Conservation (phyloP, 2,113 vertebrate species). For the western clawed frog (Xenopus tropicalis) region DNA sequence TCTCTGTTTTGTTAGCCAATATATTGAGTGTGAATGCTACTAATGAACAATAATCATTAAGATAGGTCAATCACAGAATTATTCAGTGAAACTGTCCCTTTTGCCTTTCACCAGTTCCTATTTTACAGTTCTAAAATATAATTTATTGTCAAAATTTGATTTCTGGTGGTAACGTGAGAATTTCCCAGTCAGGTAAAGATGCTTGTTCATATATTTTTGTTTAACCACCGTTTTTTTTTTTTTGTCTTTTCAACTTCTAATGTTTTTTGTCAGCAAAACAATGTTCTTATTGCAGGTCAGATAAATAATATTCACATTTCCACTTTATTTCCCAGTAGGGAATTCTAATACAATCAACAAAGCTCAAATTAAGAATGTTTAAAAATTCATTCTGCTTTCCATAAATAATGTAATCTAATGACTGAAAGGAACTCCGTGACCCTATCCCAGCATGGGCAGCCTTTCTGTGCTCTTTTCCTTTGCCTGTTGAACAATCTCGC, state of each 20-base stretch:
- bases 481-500: background rate
- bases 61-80: too few relatives aligned
- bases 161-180: too few relatives aligned
- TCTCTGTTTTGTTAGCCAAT: too few relatives aligned
- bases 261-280: background rate
- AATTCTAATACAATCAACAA: conserved; percentile 10
- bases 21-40: too few relatives aligned
- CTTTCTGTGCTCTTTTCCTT: background rate
- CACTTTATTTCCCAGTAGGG: background rate
- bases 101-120: too few relatives aligned
- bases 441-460: background rate
- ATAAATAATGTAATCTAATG: conserved; percentile 2
- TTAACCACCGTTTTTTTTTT: background rate
- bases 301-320: background rate
- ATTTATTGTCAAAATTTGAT: too few relatives aligned
- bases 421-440: background rate
- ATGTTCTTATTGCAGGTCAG: background rate
- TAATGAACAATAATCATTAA: too few relatives aligned
- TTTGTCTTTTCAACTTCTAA: background rate
- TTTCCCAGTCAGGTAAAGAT: too few relatives aligned
- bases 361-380: conserved; percentile 13
- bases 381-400: conserved; percentile 10
- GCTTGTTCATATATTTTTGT: background rate
- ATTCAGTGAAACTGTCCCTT: too few relatives aligned
- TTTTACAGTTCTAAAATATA: too few relatives aligned